Conservation (phyloP, 2,888 invertebrate species). For the Thereva unica region DNA sequence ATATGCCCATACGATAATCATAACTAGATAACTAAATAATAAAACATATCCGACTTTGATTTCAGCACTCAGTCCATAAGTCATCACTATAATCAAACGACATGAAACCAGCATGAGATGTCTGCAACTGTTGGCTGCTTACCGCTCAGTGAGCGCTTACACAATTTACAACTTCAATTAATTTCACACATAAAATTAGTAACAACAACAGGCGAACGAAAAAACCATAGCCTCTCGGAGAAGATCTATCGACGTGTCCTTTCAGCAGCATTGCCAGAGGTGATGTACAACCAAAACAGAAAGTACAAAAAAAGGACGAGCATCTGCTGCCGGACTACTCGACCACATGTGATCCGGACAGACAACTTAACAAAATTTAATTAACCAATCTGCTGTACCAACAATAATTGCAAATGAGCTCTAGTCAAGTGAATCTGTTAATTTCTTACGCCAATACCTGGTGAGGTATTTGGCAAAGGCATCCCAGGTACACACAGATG, state of each 20-base stretch:
- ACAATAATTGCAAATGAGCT: constrained; percentile 41
- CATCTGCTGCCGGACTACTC: constrained; percentile 4
- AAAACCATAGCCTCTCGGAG: constrained; percentile 9
- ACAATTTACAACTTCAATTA: constrained; percentile 40
- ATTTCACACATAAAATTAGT: constrained; percentile 42
- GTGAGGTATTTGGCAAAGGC: constrained; percentile 16
- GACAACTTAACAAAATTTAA: constrained; percentile 40
- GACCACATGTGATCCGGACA: constrained; percentile 27
- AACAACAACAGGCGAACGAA: constrained; percentile 23
- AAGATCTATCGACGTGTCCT: constrained; percentile 27
- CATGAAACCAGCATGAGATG: constrained; percentile 41
- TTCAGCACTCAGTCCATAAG: constrained; percentile 31
- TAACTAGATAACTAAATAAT: too few relatives aligned
- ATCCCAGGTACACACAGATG: neutral
- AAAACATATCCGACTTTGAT: neutral
- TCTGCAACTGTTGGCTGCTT: constrained; percentile 37
- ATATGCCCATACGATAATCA: too few relatives aligned
- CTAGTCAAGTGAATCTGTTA: constrained; percentile 39
- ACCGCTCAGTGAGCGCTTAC: constrained; percentile 14
- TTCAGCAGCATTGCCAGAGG: constrained; percentile 6
- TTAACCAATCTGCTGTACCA: constrained; percentile 37
- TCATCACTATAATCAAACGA: constrained; percentile 40
- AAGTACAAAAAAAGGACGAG: too few relatives aligned
- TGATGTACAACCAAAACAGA: neutral
- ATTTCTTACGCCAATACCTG: constrained; percentile 39